Conservation (phyloP, 2,113 vertebrate species). For the Rhinopomastus cyanomelas region DNA sequence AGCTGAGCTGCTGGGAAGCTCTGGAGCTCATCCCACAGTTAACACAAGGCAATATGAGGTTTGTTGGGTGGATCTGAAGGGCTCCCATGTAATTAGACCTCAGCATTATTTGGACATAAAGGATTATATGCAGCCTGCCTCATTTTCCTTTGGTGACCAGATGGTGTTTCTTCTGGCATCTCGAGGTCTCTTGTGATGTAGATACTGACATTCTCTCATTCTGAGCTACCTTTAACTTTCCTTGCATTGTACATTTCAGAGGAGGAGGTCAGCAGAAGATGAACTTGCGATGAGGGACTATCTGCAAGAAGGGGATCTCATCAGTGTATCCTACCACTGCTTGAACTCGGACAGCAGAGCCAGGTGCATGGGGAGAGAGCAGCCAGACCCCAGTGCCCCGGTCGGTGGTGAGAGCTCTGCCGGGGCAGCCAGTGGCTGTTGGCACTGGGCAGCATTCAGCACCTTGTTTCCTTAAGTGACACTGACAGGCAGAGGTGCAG, state of each 20-base stretch:
- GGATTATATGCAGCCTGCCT: not conserved
- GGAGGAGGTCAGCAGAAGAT: slow-evolving; percentile 91
- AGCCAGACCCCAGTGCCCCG: not conserved
- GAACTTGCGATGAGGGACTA: slow-evolving; percentile 96
- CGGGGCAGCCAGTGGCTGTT: rapidly evolving
- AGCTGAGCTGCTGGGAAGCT: not conserved
- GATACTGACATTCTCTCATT: not conserved
- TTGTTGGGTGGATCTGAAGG: not conserved
- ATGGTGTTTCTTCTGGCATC: rapidly evolving
- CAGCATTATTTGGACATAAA: not conserved
- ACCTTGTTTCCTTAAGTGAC: slow-evolving; percentile 64
- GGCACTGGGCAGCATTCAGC: not conserved
- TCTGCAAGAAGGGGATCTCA: slow-evolving; percentile 94
- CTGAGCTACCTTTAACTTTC: rapidly evolving
- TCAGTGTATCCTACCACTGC: slow-evolving; percentile 87
- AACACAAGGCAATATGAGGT: not conserved
- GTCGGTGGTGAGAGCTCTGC: not conserved
- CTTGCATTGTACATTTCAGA: slow-evolving; percentile 72
- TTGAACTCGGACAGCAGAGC: rapidly evolving
- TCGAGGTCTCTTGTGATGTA: rapidly evolving
- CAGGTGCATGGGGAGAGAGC: not conserved
- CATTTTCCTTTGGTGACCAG: not conserved
- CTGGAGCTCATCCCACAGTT: not conserved
- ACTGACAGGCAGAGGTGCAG: slow-evolving; percentile 91
- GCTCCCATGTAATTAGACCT: not conserved